Evolutionary conservation across 2,888 invertebrate genomes (phyloP).

Genomic region (Aspidiotus destructor): DNA sequence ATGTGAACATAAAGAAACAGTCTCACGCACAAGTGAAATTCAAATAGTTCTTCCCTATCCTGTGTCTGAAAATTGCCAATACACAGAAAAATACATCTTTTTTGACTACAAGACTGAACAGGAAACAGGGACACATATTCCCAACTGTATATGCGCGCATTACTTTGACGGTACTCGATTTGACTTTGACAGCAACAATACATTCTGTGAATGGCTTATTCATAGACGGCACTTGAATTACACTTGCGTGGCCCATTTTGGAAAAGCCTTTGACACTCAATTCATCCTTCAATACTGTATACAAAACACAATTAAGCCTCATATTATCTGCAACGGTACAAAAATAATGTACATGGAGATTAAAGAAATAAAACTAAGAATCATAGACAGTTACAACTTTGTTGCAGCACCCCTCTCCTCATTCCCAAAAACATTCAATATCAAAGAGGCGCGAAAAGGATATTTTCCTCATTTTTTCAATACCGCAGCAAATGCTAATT

Average conservation of each 20-base stretch:
- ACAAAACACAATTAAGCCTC: background rate
- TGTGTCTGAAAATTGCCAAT: background rate
- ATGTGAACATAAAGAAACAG: too few species aligned
- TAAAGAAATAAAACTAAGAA: background rate
- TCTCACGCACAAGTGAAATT: too few species aligned
- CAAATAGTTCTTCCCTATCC: too few species aligned
- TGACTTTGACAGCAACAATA: background rate
- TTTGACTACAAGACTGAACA: background rate
- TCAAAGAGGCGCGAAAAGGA: background rate
- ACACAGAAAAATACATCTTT: background rate
- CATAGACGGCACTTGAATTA: background rate
- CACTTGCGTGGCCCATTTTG: background rate
- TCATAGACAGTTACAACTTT: background rate
- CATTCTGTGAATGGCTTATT: background rate
- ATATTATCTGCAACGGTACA: background rate
- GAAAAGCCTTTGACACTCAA: background rate
- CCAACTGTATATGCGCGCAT: background rate
- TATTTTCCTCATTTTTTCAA: background rate
- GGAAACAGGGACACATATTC: background rate
- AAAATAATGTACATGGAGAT: background rate
- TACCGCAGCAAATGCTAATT: background rate
- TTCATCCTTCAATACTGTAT: background rate
- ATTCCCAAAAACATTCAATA: background rate
- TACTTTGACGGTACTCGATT: background rate
- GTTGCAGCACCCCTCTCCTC: background rate